These are phyloP conservation scores for Aplochiton taeniatus DNA, from an alignment of 2,797 vertebrate species.

Conservation along the genomic window DNA sequence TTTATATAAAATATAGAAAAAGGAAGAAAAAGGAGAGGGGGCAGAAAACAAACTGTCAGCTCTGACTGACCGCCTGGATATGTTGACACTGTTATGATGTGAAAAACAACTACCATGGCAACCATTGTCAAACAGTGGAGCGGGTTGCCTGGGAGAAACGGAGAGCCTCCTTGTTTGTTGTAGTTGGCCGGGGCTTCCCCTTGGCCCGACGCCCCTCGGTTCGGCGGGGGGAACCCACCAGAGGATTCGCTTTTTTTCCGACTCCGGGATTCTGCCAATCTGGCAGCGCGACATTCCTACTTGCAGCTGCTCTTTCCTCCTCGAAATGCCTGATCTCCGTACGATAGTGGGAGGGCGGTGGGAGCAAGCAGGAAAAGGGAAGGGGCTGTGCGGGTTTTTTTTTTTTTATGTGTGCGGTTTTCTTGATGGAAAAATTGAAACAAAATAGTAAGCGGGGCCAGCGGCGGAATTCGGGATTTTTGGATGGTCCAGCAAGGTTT, in stretches of 20 bases:
- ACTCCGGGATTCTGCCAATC: conserved; percentile 78
- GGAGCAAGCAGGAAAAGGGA: conserved; percentile 66
- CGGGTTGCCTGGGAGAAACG: conserved; percentile 80
- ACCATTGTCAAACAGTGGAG: conserved; percentile 87
- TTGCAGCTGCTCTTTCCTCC: conserved; percentile 81
- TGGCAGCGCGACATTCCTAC: conserved; percentile 77
- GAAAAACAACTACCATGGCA: conserved; percentile 91
- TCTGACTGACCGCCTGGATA: conserved; percentile 63
- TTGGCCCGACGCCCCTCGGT: conserved; percentile 78
- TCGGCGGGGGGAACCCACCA: conserved; percentile 80
- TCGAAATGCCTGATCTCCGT: conserved; percentile 78
- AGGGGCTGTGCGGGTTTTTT: conserved; percentile 35
- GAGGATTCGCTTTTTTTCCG: conserved; percentile 81
- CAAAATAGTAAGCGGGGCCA: conserved; percentile 50
- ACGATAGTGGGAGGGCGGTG: conserved; percentile 81
- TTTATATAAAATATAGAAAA: conserved; percentile 27
- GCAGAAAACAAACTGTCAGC: conserved; percentile 51
- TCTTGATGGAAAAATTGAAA: conserved; percentile 83
- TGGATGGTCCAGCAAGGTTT: conserved; percentile 79
- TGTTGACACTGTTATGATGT: conserved; percentile 86
- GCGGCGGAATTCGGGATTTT: conserved; percentile 75
- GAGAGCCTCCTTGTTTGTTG: conserved; percentile 94
- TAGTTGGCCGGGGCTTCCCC: conserved; percentile 79
- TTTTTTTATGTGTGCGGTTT: conserved; percentile 21
- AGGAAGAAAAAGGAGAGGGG: conserved; percentile 27